Evolutionary conservation across 2,797 vertebrate species (phyloP).

Genomic region (Linurgus olivaceus): DNA sequence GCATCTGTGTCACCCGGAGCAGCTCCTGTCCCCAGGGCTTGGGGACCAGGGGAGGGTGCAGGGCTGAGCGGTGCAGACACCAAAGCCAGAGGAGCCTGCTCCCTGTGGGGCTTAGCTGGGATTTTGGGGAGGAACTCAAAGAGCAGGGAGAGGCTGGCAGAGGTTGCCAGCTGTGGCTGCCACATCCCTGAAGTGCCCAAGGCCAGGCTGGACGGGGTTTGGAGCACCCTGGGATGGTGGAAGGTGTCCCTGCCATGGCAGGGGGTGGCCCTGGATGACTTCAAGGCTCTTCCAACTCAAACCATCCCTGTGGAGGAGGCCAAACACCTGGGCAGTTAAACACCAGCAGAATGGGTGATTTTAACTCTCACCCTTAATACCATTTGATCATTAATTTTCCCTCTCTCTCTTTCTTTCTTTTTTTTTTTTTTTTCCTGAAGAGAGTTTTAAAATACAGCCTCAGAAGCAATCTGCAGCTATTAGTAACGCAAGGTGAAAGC

Average conservation of each 20-base stretch:
- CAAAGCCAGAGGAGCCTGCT: rapidly evolving
- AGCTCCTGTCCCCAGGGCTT: not conserved
- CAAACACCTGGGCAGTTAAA: constrained; percentile 3
- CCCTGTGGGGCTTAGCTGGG: not conserved
- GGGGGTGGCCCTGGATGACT: too few relatives aligned
- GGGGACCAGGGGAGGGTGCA: rapidly evolving
- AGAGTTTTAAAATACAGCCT: constrained; percentile 28
- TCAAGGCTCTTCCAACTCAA: not conserved
- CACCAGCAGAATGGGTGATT: not conserved
- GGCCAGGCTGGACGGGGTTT: not conserved
- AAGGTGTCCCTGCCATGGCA: not conserved
- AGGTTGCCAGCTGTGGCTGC: not conserved
- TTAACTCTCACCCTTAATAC: constrained; percentile 2
- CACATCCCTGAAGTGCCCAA: not conserved
- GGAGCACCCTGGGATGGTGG: not conserved
- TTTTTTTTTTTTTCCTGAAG: not conserved
- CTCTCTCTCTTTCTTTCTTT: not conserved
- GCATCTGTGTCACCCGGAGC: rapidly evolving
- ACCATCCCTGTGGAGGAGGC: not conserved
- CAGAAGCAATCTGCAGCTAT: constrained; percentile 61
- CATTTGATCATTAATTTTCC: not conserved
- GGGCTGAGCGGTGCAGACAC: too few relatives aligned
- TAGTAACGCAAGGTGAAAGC: constrained; percentile 68
- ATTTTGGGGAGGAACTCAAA: not conserved
- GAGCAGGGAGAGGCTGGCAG: not conserved